Evolutionary conservation across 2,113 vertebrate genomes (phyloP).

Genomic region (Struthio camelus): DNA sequence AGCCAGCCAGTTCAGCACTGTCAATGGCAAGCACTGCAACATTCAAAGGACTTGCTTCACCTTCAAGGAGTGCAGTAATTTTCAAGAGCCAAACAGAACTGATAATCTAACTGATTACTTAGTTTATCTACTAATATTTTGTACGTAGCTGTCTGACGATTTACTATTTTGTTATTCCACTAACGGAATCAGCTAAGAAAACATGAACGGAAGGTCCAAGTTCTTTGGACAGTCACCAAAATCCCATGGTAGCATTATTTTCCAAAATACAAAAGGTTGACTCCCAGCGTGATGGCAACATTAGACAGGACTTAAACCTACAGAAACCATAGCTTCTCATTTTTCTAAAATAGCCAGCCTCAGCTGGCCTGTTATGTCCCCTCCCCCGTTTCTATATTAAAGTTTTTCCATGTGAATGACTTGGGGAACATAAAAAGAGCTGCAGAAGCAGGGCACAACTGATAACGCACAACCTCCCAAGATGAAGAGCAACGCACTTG

Average conservation of each 20-base stretch:
- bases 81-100: constrained; percentile 3
- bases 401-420: neutral
- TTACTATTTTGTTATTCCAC: neutral
- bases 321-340: neutral
- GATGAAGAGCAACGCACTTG: neutral
- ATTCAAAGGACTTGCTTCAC: neutral
- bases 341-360: neutral
- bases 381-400: neutral
- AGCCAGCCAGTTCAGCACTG: neutral
- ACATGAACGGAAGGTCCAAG: neutral
- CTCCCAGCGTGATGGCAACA: fast-evolving
- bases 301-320: neutral
- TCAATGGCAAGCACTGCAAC: neutral
- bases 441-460: neutral
- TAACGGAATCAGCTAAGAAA: constrained; percentile 16
- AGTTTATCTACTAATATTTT: neutral
- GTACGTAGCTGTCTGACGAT: neutral
- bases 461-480: neutral
- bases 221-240: neutral
- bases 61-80: neutral
- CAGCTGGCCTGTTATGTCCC: neutral
- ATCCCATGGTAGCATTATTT: neutral
- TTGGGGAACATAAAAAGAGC: neutral
- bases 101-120: constrained; percentile 4
- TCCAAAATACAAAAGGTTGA: neutral